Evolutionary conservation across 2,797 vertebrate genomes (phyloP).

Genomic region (Yasuhikotakia modesta): DNA sequence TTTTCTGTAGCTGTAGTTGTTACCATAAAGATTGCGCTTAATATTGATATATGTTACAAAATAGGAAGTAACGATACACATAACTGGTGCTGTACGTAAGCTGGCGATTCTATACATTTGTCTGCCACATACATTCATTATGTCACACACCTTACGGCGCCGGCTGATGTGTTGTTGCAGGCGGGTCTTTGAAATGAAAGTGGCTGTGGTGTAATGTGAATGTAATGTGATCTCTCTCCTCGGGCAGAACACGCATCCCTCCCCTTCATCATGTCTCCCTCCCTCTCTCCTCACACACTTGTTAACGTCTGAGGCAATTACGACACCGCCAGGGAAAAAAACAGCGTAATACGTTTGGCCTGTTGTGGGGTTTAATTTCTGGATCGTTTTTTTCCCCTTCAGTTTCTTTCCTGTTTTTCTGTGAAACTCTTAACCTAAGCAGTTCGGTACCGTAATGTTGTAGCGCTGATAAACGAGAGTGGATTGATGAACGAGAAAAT

Average conservation of each 20-base stretch:
- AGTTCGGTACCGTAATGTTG: not conserved
- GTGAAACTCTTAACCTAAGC: conserved; percentile 41
- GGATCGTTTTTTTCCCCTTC: conserved; percentile 11
- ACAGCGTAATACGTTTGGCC: conserved; percentile 6
- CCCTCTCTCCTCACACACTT: conserved; percentile 19
- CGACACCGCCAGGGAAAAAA: conserved; percentile 3
- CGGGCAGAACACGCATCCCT: conserved; percentile 2
- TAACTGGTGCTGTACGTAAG: not conserved
- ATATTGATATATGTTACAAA: not conserved
- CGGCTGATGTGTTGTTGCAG: conserved; percentile 1
- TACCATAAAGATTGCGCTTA: too few relatives aligned
- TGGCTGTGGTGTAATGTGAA: conserved; percentile 40
- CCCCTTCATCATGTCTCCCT: conserved; percentile 8
- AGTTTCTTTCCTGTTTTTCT: conserved; percentile 5
- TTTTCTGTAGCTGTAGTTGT: not conserved
- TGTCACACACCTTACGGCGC: conserved; percentile 1
- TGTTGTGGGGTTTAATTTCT: conserved; percentile 41
- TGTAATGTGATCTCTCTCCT: conserved; percentile 45
- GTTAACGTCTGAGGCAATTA: conserved; percentile 40
- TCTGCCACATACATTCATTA: not conserved
- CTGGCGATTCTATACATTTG: not conserved
- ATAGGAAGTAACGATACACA: not conserved
- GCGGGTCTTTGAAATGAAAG: conserved; percentile 41
- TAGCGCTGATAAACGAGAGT: conserved; percentile 18
- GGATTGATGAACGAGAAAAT: conserved; percentile 19